These are phyloP conservation scores for Oopsacas minuta DNA, from an alignment of 37 sponge, comb jelly and placozoan genomes.

Conservation along the genomic window DNA sequence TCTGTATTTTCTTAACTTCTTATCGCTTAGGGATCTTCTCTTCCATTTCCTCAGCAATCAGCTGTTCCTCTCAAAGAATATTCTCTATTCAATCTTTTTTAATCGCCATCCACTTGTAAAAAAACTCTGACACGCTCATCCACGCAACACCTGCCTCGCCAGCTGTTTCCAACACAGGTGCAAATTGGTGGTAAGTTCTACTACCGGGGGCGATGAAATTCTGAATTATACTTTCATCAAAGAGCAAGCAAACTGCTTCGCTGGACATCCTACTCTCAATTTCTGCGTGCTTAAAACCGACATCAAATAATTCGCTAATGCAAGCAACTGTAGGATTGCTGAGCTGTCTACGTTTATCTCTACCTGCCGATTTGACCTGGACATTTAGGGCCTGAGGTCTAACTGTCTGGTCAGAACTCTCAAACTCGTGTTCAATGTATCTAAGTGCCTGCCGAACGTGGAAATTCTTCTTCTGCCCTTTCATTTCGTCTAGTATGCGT, in stretches of 20 bases:
- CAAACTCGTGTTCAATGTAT: background rate
- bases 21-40: background rate
- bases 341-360: background rate
- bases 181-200: background rate
- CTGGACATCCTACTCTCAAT: background rate
- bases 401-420: background rate
- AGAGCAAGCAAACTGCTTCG: background rate
- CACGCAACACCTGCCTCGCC: background rate
- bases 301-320: background rate
- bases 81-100: background rate
- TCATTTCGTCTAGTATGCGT: background rate
- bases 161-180: background rate
- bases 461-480: background rate
- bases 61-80: no score
- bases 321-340: background rate
- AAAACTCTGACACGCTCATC: background rate
- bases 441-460: background rate
- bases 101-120: background rate
- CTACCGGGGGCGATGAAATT: background rate
- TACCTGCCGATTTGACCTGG: background rate
- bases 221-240: background rate
- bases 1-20: no score
- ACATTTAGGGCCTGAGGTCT: background rate
- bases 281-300: background rate
- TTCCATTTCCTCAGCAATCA: background rate